Conservation (phyloP, 1,140 invertebrate species). For the Branchinecta lynchi region DNA sequence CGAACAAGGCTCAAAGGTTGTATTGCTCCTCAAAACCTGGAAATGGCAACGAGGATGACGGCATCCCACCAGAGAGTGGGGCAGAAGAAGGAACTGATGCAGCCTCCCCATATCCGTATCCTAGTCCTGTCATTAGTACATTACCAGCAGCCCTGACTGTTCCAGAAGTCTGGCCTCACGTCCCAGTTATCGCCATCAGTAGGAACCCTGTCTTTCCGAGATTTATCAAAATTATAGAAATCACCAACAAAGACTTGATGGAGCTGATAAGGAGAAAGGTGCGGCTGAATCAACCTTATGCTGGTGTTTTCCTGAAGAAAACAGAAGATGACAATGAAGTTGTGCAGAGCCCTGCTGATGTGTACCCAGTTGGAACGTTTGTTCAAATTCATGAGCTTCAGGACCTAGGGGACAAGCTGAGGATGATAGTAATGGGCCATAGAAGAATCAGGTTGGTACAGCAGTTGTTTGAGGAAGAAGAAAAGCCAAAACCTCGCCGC, state of each 20-base stretch:
- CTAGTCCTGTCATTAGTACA: conserved; percentile 14
- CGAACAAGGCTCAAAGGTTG: not conserved
- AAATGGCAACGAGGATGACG: not conserved
- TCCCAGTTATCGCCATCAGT: conserved; percentile 85
- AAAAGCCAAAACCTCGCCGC: conserved; percentile 16
- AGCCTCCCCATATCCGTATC: not conserved
- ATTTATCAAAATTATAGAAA: conserved; percentile 94
- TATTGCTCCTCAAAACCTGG: not conserved
- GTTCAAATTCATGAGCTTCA: conserved; percentile 96
- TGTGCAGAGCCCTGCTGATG: conserved; percentile 64
- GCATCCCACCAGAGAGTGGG: not conserved
- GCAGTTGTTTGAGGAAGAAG: conserved; percentile 50
- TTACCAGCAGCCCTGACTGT: conserved; percentile 75
- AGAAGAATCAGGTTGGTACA: conserved; percentile 64
- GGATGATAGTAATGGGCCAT: conserved; percentile 87
- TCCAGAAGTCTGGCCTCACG: conserved; percentile 90
- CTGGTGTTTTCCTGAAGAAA: conserved; percentile 92
- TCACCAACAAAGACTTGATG: conserved; percentile 72
- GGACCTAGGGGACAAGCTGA: conserved; percentile 76
- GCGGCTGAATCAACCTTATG: conserved; percentile 88
- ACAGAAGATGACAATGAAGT: conserved; percentile 78
- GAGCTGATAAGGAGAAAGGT: conserved; percentile 86
- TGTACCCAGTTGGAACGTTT: conserved; percentile 87
- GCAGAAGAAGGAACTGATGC: not conserved
- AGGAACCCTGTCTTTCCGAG: conserved; percentile 93